Conservation (phyloP, 2,797 vertebrate genomes). For the Tragelaphus eurycerus region DNA sequence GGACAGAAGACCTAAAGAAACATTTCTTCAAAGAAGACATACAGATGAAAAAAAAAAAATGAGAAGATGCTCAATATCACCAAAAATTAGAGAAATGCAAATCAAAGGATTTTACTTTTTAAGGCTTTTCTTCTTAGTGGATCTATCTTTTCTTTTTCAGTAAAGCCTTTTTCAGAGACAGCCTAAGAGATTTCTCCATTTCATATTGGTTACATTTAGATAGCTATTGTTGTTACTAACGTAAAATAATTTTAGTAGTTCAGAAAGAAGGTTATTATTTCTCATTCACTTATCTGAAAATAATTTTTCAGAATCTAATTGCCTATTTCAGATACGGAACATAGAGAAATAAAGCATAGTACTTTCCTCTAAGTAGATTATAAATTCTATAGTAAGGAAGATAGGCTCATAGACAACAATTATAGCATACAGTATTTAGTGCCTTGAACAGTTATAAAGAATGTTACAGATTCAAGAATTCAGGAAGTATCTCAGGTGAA, state of each 20-base stretch:
- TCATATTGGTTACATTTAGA: neutral
- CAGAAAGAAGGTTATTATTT: neutral
- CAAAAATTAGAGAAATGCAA: neutral
- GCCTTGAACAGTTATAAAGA: neutral
- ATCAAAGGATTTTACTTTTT: neutral
- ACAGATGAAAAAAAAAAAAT: neutral
- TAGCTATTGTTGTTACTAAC: neutral
- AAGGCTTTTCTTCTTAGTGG: neutral
- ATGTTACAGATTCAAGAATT: neutral
- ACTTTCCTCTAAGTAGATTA: neutral
- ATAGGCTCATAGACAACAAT: neutral
- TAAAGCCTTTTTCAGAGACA: neutral
- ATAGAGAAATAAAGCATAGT: neutral
- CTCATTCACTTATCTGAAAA: neutral
- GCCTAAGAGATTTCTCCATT: neutral
- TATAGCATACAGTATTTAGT: neutral
- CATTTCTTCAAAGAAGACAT: neutral
- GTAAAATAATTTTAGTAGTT: conserved; percentile 3
- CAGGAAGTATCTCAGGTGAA: neutral
- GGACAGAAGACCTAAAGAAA: neutral
- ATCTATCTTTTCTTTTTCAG: neutral
- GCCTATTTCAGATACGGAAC: neutral
- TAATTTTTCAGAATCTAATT: neutral
- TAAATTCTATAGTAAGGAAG: neutral
- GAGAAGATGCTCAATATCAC: neutral